Conservation (phyloP, 2,888 invertebrate genomes). For the Eupithecia tripunctaria region DNA sequence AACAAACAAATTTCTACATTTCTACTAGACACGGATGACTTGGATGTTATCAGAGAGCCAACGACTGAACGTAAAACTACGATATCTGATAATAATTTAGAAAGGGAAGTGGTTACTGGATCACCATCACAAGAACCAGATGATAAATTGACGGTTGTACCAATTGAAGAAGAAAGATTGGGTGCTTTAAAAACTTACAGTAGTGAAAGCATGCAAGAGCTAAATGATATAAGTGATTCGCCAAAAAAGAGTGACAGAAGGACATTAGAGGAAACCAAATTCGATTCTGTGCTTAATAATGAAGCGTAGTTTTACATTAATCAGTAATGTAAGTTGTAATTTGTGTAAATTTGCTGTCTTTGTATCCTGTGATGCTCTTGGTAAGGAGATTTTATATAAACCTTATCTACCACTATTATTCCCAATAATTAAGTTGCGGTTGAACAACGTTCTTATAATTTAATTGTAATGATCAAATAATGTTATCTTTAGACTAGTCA, state of each 20-base stretch:
- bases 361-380: conserved; percentile 71
- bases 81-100: conserved; percentile 42
- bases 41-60: conserved; percentile 53
- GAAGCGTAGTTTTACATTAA: conserved; percentile 61
- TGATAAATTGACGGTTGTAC: conserved; percentile 70
- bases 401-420: conserved; percentile 49
- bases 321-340: conserved; percentile 44
- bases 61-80: conserved; percentile 42
- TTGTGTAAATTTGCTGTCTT: conserved; percentile 65
- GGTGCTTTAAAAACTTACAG: conserved; percentile 59
- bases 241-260: conserved; percentile 78
- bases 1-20: conserved; percentile 66
- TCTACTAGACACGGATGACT: conserved; percentile 75
- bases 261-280: conserved; percentile 72
- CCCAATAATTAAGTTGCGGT: conserved; percentile 24
- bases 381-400: conserved; percentile 58
- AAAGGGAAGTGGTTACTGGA: conserved; percentile 43
- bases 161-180: conserved; percentile 59
- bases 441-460: conserved; percentile 23
- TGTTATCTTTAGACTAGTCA: conserved; percentile 80
- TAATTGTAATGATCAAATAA: conserved; percentile 51
- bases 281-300: conserved; percentile 67
- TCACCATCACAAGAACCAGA: conserved; percentile 37
- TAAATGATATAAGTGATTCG: conserved; percentile 79
- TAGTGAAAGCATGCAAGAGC: conserved; percentile 66